Evolutionary conservation across 2,113 vertebrate genomes (phyloP).

Genomic region (Crocuta crocuta): DNA sequence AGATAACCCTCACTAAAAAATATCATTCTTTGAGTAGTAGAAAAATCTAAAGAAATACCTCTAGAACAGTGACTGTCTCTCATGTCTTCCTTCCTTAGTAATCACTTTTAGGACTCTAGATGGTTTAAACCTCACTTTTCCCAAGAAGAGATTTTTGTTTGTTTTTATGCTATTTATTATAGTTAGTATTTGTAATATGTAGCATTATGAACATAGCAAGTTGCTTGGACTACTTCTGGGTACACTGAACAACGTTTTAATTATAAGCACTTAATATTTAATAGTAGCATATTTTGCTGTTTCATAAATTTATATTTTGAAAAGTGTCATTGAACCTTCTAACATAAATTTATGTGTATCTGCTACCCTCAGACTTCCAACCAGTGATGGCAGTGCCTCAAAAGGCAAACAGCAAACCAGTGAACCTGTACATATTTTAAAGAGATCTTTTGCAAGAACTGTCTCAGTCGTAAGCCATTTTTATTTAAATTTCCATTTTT

Average conservation of each 20-base stretch:
- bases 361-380: constrained; percentile 91
- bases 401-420: constrained; percentile 99
- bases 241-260: constrained; percentile 4
- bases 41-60: background rate
- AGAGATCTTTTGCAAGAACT: constrained; percentile 97
- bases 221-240: background rate
- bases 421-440: constrained; percentile 98
- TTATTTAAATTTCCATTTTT: background rate
- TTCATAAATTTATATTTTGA: background rate
- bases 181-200: background rate
- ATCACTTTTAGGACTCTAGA: constrained; percentile 19
- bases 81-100: background rate
- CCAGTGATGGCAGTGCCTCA: constrained; percentile 96
- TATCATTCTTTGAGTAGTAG: background rate
- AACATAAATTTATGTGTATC: constrained; percentile 28
- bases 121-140: constrained; percentile 34
- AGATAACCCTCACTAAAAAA: background rate
- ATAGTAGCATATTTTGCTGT: background rate
- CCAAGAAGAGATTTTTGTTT: background rate
- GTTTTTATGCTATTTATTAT: background rate
- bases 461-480: constrained; percentile 94
- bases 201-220: background rate
- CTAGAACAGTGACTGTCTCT: background rate
- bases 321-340: constrained; percentile 8
- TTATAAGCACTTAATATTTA: background rate